Evolutionary conservation across 2,888 invertebrate genomes (phyloP).

Genomic region (Hyalella azteca): DNA sequence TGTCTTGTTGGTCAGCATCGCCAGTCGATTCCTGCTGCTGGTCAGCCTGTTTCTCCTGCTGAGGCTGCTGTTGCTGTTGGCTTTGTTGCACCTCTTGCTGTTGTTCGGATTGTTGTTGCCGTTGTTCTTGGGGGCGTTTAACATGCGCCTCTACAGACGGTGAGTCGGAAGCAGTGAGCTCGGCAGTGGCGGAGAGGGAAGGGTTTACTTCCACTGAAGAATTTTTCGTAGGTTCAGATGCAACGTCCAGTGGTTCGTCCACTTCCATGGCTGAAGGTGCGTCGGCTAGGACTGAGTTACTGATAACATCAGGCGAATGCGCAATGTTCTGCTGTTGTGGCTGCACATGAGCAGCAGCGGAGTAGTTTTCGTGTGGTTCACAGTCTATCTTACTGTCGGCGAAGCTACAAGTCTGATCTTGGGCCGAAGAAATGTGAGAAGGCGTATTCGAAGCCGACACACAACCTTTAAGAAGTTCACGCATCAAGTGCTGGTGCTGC

Average conservation of each 20-base stretch:
- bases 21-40: conserved; percentile 33
- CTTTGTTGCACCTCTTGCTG: background rate
- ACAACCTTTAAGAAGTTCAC: conserved; percentile 3
- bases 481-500: conserved; percentile 9
- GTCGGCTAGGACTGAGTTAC: background rate
- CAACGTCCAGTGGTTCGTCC: background rate
- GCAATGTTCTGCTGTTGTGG: background rate
- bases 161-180: background rate
- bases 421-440: too few relatives aligned
- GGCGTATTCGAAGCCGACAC: background rate
- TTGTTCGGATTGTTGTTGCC: background rate
- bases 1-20: conserved; percentile 44
- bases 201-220: background rate
- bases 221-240: background rate
- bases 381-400: background rate
- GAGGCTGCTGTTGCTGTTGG: conserved; percentile 26
- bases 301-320: background rate
- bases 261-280: background rate
- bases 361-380: background rate
- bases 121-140: conserved; percentile 13
- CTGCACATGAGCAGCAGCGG: background rate
- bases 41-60: conserved; percentile 42
- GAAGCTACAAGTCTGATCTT: background rate
- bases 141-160: background rate
- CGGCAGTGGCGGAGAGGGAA: background rate